Evolutionary conservation across 2,113 vertebrate genomes (phyloP).

Genomic region (Cottus gobio): DNA sequence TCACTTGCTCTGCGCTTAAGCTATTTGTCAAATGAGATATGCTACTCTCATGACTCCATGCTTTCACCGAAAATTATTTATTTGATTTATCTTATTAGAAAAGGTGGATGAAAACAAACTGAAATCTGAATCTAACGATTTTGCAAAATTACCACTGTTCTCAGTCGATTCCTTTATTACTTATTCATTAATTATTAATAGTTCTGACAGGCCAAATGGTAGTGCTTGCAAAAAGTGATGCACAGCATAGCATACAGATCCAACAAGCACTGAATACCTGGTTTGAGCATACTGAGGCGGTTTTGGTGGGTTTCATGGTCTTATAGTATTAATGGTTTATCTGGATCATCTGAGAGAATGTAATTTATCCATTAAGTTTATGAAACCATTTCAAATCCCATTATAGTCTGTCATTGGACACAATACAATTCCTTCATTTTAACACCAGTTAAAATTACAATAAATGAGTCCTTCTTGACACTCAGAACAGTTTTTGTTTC

Average conservation of each 20-base stretch:
- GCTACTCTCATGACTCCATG: not conserved
- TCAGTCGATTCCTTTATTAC: not conserved
- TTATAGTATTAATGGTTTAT: not conserved
- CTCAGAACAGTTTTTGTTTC: slow-evolving; percentile 42
- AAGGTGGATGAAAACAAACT: not conserved
- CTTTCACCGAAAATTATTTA: not conserved
- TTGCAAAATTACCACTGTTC: not conserved
- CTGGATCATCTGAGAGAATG: not conserved
- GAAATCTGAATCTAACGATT: not conserved
- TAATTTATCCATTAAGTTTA: not conserved
- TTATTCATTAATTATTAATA: not conserved
- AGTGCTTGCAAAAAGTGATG: not conserved
- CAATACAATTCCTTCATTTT: slow-evolving; percentile 19
- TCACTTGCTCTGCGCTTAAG: not conserved
- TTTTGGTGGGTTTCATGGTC: not conserved
- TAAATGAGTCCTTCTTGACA: slow-evolving; percentile 3
- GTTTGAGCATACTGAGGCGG: not conserved
- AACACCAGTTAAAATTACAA: slow-evolving; percentile 17
- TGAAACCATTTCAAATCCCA: slow-evolving; percentile 23
- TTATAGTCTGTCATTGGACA: slow-evolving; percentile 10
- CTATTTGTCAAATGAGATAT: not conserved
- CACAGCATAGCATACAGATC: not conserved
- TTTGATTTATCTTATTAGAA: not conserved
- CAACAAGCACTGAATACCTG: not conserved
- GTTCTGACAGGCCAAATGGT: not conserved